Evolutionary conservation across 2,113 vertebrate species (phyloP).

Genomic region (Motacilla alba): DNA sequence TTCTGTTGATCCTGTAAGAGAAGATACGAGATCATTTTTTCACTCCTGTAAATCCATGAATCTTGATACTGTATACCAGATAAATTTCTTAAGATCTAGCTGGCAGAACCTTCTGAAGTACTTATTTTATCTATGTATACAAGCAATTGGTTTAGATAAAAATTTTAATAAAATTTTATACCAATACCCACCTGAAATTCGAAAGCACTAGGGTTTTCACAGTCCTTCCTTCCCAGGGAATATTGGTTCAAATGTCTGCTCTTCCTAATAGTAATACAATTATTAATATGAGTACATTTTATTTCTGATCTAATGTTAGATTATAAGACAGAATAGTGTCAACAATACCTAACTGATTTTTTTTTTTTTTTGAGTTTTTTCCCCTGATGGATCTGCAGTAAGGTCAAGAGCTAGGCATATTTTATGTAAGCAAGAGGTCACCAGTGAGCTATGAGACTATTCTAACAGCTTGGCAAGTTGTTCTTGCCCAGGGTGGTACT

Average conservation of each 20-base stretch:
- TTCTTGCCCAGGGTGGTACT: background rate
- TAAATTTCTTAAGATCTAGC: background rate
- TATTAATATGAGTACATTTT: background rate
- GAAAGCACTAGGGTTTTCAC: background rate
- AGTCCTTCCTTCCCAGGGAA: background rate
- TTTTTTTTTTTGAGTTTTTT: background rate
- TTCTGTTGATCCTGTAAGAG: background rate
- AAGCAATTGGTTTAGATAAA: background rate
- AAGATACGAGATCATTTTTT: background rate
- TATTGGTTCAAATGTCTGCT: background rate
- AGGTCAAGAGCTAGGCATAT: background rate
- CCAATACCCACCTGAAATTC: background rate
- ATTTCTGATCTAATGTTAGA: background rate
- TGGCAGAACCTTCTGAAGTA: background rate
- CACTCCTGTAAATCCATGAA: background rate
- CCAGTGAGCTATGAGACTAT: background rate
- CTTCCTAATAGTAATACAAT: background rate
- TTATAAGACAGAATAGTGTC: background rate
- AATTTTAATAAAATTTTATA: background rate
- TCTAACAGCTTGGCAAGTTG: background rate
- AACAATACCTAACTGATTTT: background rate
- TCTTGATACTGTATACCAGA: background rate
- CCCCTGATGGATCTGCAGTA: fast-evolving
- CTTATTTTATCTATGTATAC: background rate
- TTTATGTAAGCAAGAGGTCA: background rate